Conservation (phyloP, 2,888 invertebrate genomes). For the Ellobium chinense region DNA sequence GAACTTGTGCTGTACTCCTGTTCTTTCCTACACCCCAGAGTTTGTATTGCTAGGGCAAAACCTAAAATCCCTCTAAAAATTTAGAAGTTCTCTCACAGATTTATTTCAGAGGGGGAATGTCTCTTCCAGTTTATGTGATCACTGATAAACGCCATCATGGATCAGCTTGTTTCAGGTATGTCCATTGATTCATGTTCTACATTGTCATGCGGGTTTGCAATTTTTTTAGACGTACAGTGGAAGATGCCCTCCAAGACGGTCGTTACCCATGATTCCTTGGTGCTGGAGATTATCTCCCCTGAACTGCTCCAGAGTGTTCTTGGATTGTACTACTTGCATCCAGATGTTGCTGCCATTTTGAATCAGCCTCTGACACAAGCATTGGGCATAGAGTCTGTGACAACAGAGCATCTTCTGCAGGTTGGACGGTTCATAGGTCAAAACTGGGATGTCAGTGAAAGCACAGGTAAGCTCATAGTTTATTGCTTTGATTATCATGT, state of each 20-base stretch:
- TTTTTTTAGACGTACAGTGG: conserved; percentile 60
- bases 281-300: conserved; percentile 70
- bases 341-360: conserved; percentile 66
- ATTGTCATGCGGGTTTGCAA: too few species aligned
- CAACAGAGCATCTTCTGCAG: conserved; percentile 71
- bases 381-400: conserved; percentile 74
- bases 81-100: too few species aligned
- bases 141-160: too few species aligned
- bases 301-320: conserved; percentile 69
- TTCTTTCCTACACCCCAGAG: too few species aligned
- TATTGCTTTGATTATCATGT: too few species aligned
- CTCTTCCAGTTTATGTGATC: too few species aligned
- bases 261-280: conserved; percentile 64
- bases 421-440: conserved; percentile 65
- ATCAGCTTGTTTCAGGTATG: too few species aligned
- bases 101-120: too few species aligned
- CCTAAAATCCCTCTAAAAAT: too few species aligned
- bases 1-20: too few species aligned
- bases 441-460: conserved; percentile 37
- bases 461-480: conserved; percentile 35
- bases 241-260: conserved; percentile 76
- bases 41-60: too few species aligned
- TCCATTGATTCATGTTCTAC: too few species aligned
- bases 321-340: conserved; percentile 73
- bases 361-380: conserved; percentile 63